Percentiles rank a stretch among this genome's conserved stretches.
Conservation (phyloP, 1,140 invertebrate species). For the Spodoptera frugiperda region DNA sequence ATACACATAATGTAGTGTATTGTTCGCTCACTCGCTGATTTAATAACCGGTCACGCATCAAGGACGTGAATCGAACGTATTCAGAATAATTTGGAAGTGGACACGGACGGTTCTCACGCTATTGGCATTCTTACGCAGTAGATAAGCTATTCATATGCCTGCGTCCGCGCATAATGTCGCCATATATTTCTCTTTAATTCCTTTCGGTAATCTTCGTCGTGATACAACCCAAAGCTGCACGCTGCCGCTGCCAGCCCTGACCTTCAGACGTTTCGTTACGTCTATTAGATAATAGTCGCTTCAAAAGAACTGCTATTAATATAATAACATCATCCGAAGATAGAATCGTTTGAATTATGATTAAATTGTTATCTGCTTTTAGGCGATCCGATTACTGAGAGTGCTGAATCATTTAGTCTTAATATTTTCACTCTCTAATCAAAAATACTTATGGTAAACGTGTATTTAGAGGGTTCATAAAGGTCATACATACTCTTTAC, state of each 20-base stretch:
- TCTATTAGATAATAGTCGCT: conserved; percentile 28
- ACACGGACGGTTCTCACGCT: conserved; percentile 80
- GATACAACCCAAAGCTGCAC: not conserved
- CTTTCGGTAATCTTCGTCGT: conserved; percentile 30
- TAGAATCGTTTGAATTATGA: conserved; percentile 28
- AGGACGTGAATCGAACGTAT: conserved; percentile 80
- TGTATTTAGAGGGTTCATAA: conserved; percentile 5
- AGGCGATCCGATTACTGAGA: conserved; percentile 20
- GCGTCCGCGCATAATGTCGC: conserved; percentile 46
- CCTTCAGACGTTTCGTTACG: conserved; percentile 29
- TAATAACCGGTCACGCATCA: conserved; percentile 78
- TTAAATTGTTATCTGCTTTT: conserved; percentile 28
- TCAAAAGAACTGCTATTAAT: conserved; percentile 35
- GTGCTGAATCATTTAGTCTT: conserved; percentile 29
- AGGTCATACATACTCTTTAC: conserved; percentile 2
- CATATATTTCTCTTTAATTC: conserved; percentile 44
- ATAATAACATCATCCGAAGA: conserved; percentile 35
- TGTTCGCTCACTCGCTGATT: conserved; percentile 66
- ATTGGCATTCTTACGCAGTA: conserved; percentile 73
- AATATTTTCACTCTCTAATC: conserved; percentile 26
- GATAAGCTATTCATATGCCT: conserved; percentile 57
- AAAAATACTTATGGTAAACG: not conserved
- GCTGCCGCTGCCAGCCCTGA: conserved; percentile 23
- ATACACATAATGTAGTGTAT: conserved; percentile 63
- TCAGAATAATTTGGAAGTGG: conserved; percentile 79